These are phyloP conservation scores for Macrostomum lignano DNA, from an alignment of 1,140 invertebrate genomes.

Conservation along the genomic window DNA sequence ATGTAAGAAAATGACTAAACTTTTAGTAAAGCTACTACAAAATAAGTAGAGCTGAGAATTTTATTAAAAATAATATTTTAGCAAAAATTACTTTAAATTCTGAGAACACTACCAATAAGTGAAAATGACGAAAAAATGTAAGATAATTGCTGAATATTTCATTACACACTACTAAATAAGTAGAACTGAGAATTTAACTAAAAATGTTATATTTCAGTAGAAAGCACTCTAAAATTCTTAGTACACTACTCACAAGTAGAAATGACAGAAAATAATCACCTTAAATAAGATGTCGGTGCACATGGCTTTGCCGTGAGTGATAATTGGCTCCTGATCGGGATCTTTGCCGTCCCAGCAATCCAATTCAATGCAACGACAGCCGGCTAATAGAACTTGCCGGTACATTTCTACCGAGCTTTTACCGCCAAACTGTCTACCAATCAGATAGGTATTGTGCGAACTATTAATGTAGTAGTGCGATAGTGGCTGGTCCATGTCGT, in stretches of 20 bases:
- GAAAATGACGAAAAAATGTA: no score
- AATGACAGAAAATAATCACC: slow-evolving; percentile 23
- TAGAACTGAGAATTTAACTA: no score
- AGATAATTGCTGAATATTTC: no score
- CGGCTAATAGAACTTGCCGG: slow-evolving; percentile 66
- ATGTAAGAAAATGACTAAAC: no score
- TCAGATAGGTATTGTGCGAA: slow-evolving; percentile 92
- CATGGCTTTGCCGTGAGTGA: slow-evolving; percentile 86
- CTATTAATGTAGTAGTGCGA: slow-evolving; percentile 97
- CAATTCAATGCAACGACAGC: slow-evolving; percentile 83
- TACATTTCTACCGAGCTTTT: slow-evolving; percentile 89
- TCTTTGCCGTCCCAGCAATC: slow-evolving; percentile 72
- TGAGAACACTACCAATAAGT: not conserved
- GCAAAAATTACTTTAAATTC: slow-evolving; percentile 18
- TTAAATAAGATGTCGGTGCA: slow-evolving; percentile 75
- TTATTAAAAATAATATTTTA: not conserved
- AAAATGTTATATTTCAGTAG: no score
- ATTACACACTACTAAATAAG: no score
- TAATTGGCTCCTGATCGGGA: slow-evolving; percentile 58
- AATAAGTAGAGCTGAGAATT: not conserved
- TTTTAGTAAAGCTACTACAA: slow-evolving; percentile 6
- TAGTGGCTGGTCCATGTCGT: slow-evolving; percentile 87
- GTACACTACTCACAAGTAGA: no score
- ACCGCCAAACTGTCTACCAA: slow-evolving; percentile 71
- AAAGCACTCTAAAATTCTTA: no score